Percentiles rank a stretch among this genome's conserved stretches.
phyloP scores from a whole-genome alignment of 2,888 invertebrate species.

The Drosophila sordidapex region DNA sequence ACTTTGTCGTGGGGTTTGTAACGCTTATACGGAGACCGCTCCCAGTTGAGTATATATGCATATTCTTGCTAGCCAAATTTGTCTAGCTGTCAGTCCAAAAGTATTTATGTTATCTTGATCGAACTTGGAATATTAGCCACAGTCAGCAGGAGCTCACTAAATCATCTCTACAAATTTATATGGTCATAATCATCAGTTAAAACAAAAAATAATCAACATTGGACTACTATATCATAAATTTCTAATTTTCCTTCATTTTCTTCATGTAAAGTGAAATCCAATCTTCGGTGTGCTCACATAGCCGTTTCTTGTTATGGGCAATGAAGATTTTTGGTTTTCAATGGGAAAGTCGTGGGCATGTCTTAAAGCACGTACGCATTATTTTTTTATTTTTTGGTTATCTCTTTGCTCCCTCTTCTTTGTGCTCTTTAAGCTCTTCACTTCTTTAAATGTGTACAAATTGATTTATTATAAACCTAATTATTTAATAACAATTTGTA shows the following conservation, averaged over 20 bases:
- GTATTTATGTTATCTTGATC: background rate
- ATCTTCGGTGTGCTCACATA: background rate
- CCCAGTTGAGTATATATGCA: background rate
- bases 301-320: background rate
- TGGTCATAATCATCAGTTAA: background rate
- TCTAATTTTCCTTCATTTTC: background rate
- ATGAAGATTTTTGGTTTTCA: background rate
- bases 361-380: slow-evolving; percentile 32
- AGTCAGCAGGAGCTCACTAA: background rate
- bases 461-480: background rate
- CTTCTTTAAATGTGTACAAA: background rate
- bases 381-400: slow-evolving; percentile 2
- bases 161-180: background rate
- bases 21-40: background rate
- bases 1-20: background rate
- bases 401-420: background rate
- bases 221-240: background rate
- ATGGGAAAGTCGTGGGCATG: slow-evolving; percentile 15
- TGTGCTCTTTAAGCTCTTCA: background rate
- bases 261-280: background rate
- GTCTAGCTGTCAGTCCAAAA: background rate
- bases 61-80: background rate
- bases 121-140: background rate
- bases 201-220: background rate
- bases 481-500: background rate